Percentiles rank a stretch among this genome's conserved stretches.
These are phyloP conservation scores for Cyrtodaria siliqua DNA, from an alignment of 2,888 invertebrate species.

Conservation along the genomic window DNA sequence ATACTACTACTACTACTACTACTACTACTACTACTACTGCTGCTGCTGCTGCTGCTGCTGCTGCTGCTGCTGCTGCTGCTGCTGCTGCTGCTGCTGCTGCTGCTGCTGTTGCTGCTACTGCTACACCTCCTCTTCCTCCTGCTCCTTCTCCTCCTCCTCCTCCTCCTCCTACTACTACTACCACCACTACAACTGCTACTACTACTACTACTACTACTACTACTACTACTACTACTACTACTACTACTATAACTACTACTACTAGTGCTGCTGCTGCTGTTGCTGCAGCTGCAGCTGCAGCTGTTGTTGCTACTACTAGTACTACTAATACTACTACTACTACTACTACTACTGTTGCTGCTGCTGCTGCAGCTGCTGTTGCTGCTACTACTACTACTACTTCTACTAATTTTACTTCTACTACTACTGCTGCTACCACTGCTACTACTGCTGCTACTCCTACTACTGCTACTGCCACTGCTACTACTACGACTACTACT, in stretches of 20 bases:
- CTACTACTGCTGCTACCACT: constrained; percentile 15
- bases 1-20: constrained; percentile 20
- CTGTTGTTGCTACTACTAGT: background rate
- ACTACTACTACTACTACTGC: constrained; percentile 15
- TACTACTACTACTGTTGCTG: constrained; percentile 15
- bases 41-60: constrained; percentile 5
- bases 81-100: constrained; percentile 14
- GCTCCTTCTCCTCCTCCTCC: background rate
- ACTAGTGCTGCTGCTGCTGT: background rate
- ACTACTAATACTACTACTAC: constrained; percentile 15
- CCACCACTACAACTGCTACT: constrained; percentile 13
- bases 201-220: constrained; percentile 15
- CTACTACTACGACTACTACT: constrained; percentile 18
- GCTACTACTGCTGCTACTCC: constrained; percentile 17
- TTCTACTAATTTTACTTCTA: no score
- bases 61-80: constrained; percentile 8
- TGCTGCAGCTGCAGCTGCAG: background rate
- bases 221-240: constrained; percentile 23
- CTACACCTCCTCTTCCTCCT: background rate
- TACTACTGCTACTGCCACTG: constrained; percentile 10
- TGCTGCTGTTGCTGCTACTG: constrained; percentile 10
- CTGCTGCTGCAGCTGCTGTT: constrained; percentile 13
- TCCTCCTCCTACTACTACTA: constrained; percentile 12
- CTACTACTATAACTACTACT: constrained; percentile 14
- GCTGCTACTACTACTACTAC: constrained; percentile 19